Base-by-base conservation (phyloP, 2,888 invertebrate species). In the Drosophila neonasuta region DNA sequence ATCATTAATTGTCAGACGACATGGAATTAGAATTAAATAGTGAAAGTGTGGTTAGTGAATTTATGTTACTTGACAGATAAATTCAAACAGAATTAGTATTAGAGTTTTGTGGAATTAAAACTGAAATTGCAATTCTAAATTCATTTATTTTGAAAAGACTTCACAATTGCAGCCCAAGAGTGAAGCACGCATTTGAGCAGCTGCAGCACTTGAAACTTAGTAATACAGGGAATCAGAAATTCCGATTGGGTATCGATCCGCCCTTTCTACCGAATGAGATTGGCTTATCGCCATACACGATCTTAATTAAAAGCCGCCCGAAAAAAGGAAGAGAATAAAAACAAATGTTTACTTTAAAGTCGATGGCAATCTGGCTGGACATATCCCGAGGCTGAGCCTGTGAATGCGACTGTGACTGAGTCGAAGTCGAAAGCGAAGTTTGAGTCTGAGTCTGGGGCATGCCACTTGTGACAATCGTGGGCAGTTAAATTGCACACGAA, bases 341-440 rank as follows among this genome's bases (percentile, higher is more conserved):
- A 81, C 84, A 84, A 81, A 81, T 81, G 81, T 84, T 81, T 81
- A 71, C 77, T 81, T 84, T 81, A 80, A 84, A 75, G 60, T 61
- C 57, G 83, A 82, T 80, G 60, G 67, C 48, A 39, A 74, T 70
- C 77, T 62, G 20, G 24, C 46, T 39, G 50, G 50, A 1, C 48
- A 58, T 45, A 50, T 42, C 32, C 55, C 30, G 58, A 2, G 8
- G 32, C 1, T n/a, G 1, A 9, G 20, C 0, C 17, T 15, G 49
- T 1, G 11, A 17, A 34, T 34, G 34, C 34, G 32, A 32, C 32
- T 32, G 10, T 32, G 32, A 9, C 32, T 11, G 29, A 15, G 3
- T 20, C 20, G 4, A 20, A 20, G 20, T 20, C 20, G 20, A 20
- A 20, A 20, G 4, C 20, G 4, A 20, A 20, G 20, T 13, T 10